Percentiles rank a stretch among this genome's conserved stretches.
Evolutionary conservation across 1,140 invertebrate species (phyloP).

Genomic region (Chrysopa pallens): DNA sequence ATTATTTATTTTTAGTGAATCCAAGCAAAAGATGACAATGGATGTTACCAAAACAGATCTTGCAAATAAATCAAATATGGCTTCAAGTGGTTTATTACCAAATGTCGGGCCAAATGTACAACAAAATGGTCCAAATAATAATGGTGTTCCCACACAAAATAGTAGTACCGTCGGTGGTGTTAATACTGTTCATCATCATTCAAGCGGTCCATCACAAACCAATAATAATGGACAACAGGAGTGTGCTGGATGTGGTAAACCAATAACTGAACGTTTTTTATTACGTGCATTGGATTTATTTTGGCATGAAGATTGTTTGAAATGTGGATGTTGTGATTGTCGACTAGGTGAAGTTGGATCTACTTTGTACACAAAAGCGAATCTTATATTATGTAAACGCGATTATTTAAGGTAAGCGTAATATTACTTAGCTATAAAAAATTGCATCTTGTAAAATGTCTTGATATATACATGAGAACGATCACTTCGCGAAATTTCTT

Average conservation of each 20-base stretch:
- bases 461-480: too few relatives aligned
- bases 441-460: too few relatives aligned
- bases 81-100: too few relatives aligned
- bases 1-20: too few relatives aligned
- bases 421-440: too few relatives aligned
- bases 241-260: conserved; percentile 58
- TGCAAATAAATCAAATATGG: conserved; percentile 2
- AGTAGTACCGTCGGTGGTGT: conserved; percentile 5
- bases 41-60: conserved; percentile 47
- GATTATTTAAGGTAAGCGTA: conserved; percentile 72
- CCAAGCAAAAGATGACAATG: conserved; percentile 36
- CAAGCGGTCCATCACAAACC: conserved; percentile 6
- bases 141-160: conserved; percentile 20
- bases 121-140: conserved; percentile 16
- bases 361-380: conserved; percentile 80
- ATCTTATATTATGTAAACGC: conserved; percentile 80
- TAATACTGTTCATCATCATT: conserved; percentile 1
- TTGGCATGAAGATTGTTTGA: conserved; percentile 91
- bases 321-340: conserved; percentile 86
- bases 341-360: conserved; percentile 81
- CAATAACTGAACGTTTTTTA: conserved; percentile 55
- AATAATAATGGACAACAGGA: conserved; percentile 27
- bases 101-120: background rate
- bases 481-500: too few relatives aligned
- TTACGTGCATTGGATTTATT: conserved; percentile 68